Evolutionary conservation across 92 coral and sea anemone species (phyloP).

Genomic region (Epizoanthus rinbou): DNA sequence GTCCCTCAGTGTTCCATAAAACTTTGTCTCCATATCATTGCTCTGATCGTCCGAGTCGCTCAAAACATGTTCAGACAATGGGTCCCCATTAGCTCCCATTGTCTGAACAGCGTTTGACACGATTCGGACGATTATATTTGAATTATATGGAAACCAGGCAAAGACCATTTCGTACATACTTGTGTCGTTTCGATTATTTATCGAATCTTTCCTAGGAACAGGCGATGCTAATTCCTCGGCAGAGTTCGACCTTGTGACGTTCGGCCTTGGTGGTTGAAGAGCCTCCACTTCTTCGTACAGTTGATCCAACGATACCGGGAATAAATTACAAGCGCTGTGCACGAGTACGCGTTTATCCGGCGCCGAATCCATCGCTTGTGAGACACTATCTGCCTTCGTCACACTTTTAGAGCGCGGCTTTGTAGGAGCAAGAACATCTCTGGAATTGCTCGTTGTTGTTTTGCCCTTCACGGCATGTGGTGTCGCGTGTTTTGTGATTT

Average conservation of each 20-base stretch:
- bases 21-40: no score
- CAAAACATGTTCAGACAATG: no score
- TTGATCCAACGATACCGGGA: slow-evolving; percentile 34
- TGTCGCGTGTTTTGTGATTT: background rate
- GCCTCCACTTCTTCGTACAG: slow-evolving; percentile 38
- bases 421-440: background rate
- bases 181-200: background rate
- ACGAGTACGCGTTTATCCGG: slow-evolving; percentile 11
- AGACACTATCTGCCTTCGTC: slow-evolving; percentile 3
- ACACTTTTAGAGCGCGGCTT: slow-evolving; percentile 24
- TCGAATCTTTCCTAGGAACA: background rate
- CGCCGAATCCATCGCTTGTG: slow-evolving; percentile 13
- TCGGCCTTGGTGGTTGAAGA: slow-evolving; percentile 24
- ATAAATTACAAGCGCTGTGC: slow-evolving; percentile 38
- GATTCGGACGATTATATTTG: no score
- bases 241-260: slow-evolving; percentile 17
- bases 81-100: no score
- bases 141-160: no score
- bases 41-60: no score
- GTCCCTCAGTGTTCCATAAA: no score
- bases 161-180: background rate
- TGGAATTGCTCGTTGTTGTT: background rate
- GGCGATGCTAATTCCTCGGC: background rate
- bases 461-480: slow-evolving; percentile 16
- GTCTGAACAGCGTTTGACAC: no score